Base-by-base conservation (phyloP, 2,888 invertebrate genomes). In the Cristatella mucedo region DNA sequence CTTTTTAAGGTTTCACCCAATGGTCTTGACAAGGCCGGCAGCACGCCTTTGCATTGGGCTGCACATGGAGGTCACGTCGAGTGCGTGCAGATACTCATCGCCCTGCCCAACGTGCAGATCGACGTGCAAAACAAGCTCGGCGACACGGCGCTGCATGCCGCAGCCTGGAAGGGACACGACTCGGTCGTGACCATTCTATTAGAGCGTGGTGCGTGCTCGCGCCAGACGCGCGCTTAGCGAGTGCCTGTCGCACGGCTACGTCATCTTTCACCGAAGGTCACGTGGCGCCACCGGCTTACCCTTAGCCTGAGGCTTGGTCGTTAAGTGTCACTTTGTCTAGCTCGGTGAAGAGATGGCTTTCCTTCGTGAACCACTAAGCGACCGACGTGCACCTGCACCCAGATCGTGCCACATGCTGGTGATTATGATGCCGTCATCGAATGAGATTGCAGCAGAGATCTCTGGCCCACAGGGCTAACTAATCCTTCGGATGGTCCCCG, bases 1-100 rank as follows among this genome's bases (percentile, higher is more conserved):
- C 29, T 29, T 16, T 41, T 46, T 11, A 42, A 70, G 69, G 69
- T 71, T 11, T 76, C 76, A 2, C 72, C 73, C 11, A 76, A 76
- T 49, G 71, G 74, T 29, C 59, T 77, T 47, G 76, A 77, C 57
- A 71, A 73, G 48, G 72, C 75, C 21, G 75, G 75, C 4, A 73
- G 74, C 36, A 76, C 74, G n/a, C 71, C 76, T 4, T 54, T 77
- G 5, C 75, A 76, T 54, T 77, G 76, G 75, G 75, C 75, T 16
- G 64, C 73, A n/a, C 71, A 73, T 53, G 72, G 73, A 22, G 76
- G 76, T 2, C 75, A 76, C 51, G 49, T 70, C 13, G 71, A 73
- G 11, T 74, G 74, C 49, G 62, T 74, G 2, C 55, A 65, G 42
- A 60, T 68, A 37, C 59, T 76, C 11, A 56, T 76, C n/a, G 53